Evolutionary conservation across 2,797 vertebrate genomes (phyloP), one percentile per base, ranked within the genome.

Genomic region (Scomberomorus guttatus): DNA sequence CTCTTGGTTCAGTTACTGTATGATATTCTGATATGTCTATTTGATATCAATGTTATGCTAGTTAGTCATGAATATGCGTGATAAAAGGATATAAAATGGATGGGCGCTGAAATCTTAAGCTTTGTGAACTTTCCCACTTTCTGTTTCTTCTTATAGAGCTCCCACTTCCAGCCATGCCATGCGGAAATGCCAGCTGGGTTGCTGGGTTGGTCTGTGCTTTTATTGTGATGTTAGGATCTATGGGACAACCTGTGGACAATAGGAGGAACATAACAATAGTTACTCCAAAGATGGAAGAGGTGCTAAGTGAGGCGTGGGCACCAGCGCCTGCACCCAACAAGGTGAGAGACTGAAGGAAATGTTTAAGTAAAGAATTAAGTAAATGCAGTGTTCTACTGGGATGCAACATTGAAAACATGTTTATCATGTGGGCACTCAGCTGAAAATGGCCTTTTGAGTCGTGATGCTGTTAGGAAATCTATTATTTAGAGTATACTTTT

Each of bases 161-260:
- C 25, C 44, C 9, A 50, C 27, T 25, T 77, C 25, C 65, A 42
- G 44, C 32, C 51, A 73, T 79, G 70, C 13, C 11, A 51, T 24
- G 22, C 57, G 56, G 42, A 20, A 57, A 17, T 6, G 10, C 5
- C 25, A 5, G 27, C 27, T 39, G 62, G 44, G 8, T 34, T 7
- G 34, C 24, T 20, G 44, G 5, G 13, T 24, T 80, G 29, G 34
- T 74, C 29, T 51, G 52, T 6, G 20, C 25, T 5, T 80, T 42
- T 13, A 4, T 14, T 8, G 5, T 51, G 48, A 70, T 80, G 65
- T 25, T 51, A 9, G 58, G 42, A 51, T 8, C 32, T 11, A 17
- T 34, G 29, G 72, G 72, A 27, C 20, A 64, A 52, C 24, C 65
- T 32, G 42, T 74, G 58, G 42, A 68, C 39, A 44, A 60, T 10